Percentiles rank a stretch among this genome's conserved stretches.
phyloP scores from a whole-genome alignment of 2,888 invertebrate genomes.

The Pseudococcus jackbeardsleyi region DNA sequence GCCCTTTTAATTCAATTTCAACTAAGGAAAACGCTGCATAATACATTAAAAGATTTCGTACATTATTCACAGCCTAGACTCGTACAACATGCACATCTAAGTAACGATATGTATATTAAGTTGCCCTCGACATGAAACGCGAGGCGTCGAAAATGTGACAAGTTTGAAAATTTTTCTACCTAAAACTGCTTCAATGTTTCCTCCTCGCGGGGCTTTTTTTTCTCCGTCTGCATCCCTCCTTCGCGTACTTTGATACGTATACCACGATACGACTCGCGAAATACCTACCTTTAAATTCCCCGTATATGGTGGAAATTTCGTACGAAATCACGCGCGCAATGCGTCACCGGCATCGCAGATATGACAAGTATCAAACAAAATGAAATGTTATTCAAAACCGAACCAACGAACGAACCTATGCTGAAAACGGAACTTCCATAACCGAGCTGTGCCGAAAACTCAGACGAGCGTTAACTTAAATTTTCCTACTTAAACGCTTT shows the following conservation, averaged over 20 bases:
- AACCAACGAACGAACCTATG: not conserved
- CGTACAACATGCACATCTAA: conserved; percentile 45
- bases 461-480: conserved; percentile 36
- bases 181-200: conserved; percentile 22
- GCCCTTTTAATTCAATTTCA: conserved; percentile 52
- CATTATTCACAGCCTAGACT: conserved; percentile 52
- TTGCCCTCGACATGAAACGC: conserved; percentile 41
- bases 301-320: not conserved
- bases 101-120: conserved; percentile 54
- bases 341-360: conserved; percentile 28
- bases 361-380: conserved; percentile 54
- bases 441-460: conserved; percentile 11
- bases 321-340: conserved; percentile 26
- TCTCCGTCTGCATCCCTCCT: not conserved
- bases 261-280: not conserved
- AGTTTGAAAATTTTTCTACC: conserved; percentile 30
- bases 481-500: conserved; percentile 48
- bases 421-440: conserved; percentile 20
- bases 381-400: conserved; percentile 46
- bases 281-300: conserved; percentile 17
- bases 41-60: conserved; percentile 53
- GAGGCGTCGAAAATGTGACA: conserved; percentile 43
- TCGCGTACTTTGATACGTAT: not conserved
- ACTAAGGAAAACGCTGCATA: conserved; percentile 44
- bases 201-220: not conserved